Conservation (phyloP, 2,797 vertebrate genomes). For the Iguana delicatissima region DNA sequence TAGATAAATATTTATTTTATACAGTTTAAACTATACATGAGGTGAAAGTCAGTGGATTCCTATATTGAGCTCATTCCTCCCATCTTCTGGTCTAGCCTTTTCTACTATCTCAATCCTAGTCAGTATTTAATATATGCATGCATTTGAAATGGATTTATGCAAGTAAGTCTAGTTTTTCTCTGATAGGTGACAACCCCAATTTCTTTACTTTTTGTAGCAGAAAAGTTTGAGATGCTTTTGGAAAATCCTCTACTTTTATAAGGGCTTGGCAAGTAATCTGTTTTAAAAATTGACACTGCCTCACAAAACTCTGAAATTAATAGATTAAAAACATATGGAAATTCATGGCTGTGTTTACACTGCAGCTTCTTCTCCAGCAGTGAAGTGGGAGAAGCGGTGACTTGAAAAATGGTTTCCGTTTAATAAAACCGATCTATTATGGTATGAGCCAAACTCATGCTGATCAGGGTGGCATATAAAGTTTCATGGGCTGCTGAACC, state of each 20-base stretch:
- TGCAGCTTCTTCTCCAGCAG: background rate
- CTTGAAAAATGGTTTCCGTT: background rate
- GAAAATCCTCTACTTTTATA: background rate
- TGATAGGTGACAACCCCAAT: background rate
- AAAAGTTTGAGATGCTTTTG: background rate
- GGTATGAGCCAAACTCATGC: background rate
- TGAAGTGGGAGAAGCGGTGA: background rate
- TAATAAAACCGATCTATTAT: background rate
- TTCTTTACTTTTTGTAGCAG: slow-evolving; percentile 5
- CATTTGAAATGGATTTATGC: background rate
- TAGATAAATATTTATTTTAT: background rate
- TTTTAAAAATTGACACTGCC: slow-evolving; percentile 1
- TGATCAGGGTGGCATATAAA: background rate
- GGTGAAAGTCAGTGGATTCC: slow-evolving; percentile 13
- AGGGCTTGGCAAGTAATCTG: background rate
- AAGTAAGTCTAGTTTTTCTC: background rate
- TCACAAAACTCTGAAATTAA: background rate
- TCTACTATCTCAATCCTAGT: background rate
- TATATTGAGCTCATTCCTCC: background rate
- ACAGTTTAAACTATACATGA: slow-evolving; percentile 16
- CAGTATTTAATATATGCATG: background rate
- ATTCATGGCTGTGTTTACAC: background rate
- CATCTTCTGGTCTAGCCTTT: background rate
- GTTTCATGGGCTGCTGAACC: too few species aligned
- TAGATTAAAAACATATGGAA: background rate